Base-by-base conservation (phyloP, 2,113 vertebrate genomes). In the Eclectus roratus region DNA sequence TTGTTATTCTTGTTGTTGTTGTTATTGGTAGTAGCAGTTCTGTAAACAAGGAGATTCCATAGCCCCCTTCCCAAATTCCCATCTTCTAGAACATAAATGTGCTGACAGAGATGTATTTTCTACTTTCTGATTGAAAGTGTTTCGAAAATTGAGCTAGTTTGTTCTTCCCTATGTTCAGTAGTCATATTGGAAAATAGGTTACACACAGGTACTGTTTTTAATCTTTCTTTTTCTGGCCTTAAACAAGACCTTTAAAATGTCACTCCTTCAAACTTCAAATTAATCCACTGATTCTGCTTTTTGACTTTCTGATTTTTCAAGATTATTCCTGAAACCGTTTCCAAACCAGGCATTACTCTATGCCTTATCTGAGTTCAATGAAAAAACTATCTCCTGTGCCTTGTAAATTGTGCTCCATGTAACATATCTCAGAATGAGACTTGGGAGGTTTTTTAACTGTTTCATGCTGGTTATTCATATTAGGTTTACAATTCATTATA, bases 171-270 rank as follows among this genome's bases (percentile, higher is more conserved):
- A 61, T 81, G n/a, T 7, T 46, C 8, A 13, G n/a, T 28, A 91
- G 35, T 4, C 9, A 7, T 20, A 31, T 5, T 29, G 17, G 46
- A 25, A 89, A 61, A 37, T 8, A 10, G 2, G 7, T 73, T 81
- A 21, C 9, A 8, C 6, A 29, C 3, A 47, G 24, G 47, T 18
- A 33, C 0, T 0, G 6, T 7, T 41, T 7, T 72, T 78, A 3
- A 7, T 43, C n/a, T 70, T 87, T 8, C 7, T 69, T 81, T 90
- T 66, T 24, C 31, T 61, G 25, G 6, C 74, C 8, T 52, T 56
- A 76, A 61, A 27, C 4, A 6, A 74, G 31, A 41, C 44, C 27
- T 41, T 79, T 64, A 79, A 79, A 63, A 46, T 19, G 41, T 28
- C 5, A 1, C 12, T 68, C 7, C 35, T 50, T 64, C 2, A 5